These are phyloP conservation scores for Tympanuchus pallidicinctus DNA, from an alignment of 2,113 vertebrate genomes.

Conservation along the genomic window DNA sequence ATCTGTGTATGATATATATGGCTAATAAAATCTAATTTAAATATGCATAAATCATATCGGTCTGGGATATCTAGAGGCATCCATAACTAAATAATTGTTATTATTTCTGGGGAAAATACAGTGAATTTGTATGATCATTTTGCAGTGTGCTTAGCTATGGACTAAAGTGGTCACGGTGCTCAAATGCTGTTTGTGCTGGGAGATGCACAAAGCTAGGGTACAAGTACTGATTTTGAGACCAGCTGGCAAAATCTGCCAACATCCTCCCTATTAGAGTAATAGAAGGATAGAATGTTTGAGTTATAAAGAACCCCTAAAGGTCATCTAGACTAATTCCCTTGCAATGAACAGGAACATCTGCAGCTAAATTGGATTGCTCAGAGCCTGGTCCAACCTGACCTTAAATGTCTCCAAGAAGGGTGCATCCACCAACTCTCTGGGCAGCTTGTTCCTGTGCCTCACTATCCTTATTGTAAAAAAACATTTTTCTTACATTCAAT, in stretches of 20 bases:
- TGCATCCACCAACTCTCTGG: no score
- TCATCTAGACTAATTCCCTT: no score
- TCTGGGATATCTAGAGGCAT: not conserved
- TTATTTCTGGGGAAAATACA: not conserved
- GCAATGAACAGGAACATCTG: no score
- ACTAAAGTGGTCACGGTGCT: not conserved
- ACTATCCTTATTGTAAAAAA: no score
- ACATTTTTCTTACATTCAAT: no score
- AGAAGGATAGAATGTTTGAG: no score
- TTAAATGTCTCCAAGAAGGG: no score
- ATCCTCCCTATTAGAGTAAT: not conserved
- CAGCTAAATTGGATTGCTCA: no score
- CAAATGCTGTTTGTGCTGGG: not conserved
- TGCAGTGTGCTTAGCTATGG: not conserved
- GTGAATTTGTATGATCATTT: not conserved
- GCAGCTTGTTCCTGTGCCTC: no score
- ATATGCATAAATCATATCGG: accelerated
- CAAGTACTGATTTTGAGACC: not conserved
- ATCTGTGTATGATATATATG: not conserved
- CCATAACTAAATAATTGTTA: not conserved
- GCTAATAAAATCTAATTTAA: not conserved
- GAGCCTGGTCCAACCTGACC: no score
- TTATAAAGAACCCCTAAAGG: no score
- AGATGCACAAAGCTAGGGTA: not conserved
- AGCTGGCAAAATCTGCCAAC: not conserved